Evolutionary conservation across 2,113 vertebrate genomes (phyloP), one percentile per base, ranked within the genome.

Genomic region (Ammodytes marinus): DNA sequence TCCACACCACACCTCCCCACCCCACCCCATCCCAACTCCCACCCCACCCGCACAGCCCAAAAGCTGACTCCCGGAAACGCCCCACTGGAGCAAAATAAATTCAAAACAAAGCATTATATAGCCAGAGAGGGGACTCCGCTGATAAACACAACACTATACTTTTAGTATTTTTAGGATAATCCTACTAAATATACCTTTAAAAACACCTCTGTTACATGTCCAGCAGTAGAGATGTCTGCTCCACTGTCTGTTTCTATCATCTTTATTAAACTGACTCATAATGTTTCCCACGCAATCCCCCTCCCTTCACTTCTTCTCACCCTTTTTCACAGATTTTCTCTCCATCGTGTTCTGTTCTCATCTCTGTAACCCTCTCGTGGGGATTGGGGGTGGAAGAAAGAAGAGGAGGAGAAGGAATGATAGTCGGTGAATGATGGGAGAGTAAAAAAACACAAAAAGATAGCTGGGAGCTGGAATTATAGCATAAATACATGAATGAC

Each of bases 321-420:
- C 46, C 74, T 45, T 53, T 46, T 72, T 83, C 85, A 76, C 91
- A 92, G 86, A 77, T 84, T 91, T 86, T 91, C 83, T 87, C 80
- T 85, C 80, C 89, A 90, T 83, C 35, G 4, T 83, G 82, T 82
- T 91, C 71, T 93, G 88, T 86, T 92, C 85, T 86, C 88, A 92
- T 91, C 76, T 85, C 77, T 86, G 87, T 91, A 89, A 89, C 87
- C 77, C 73, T 89, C 93, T 93, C 93, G 39, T 54, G 91, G 89
- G 93, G 79, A 80, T 72, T n/a, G 85, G 86, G 84, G 91, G 92
- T 80, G 91, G 87, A 77, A 15, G 15, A 80, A 77, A 15, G 15
- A 80, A 63, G 81, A 82, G 64, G 69, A 75, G 83, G 72, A 82
- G 74, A 69, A 72, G 75, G 71, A 93, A 83, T 78, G 72, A 84